Base-by-base conservation (phyloP, 2,888 invertebrate genomes). In the Fabriciana adippe region DNA sequence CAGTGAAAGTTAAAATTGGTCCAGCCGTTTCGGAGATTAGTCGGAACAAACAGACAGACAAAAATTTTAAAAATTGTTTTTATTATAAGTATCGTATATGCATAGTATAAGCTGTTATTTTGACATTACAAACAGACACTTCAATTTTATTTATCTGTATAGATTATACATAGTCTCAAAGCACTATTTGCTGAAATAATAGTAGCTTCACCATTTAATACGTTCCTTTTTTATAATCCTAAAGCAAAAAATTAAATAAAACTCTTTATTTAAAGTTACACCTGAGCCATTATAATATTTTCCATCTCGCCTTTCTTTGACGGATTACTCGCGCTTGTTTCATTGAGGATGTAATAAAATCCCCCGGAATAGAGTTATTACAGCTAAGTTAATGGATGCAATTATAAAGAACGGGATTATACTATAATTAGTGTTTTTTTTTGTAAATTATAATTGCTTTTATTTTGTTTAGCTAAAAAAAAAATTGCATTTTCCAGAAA, bases 361-460 rank as follows among this genome's bases (percentile, higher is more conserved):
- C 78, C 78, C 81, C 82, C 79, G 80, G 74, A 81, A 82, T 80
- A 86, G 86, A 88, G 87, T 89, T 85, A 87, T 85, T 81, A 85
- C 77, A 79, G 83, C 85, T 86, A 87, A 87, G 76, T 82, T 84
- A 87, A 89, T 86, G 88, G 84, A 78, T 78, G 86, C 83, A 90
- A 90, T 90, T 90, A 88, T 81, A 78, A 83, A 82, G 74, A 85
- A 83, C 73, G 50, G 88, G 90, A 89, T 90, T 90, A 88, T 79
- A 82, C 73, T 82, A 82, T 88, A 88, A 90, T 90, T 89, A 88
- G 81, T 74, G 80, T 80, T 82, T 76, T 84, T 83, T 81, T 81
- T 81, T 80, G 81, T 79, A 66, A 61, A 74, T 74, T 73, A 74
- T 75, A 73, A 72, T 69, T 72, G 64, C 64, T 66, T 62, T 61